Base-by-base conservation (phyloP, 1,140 invertebrate species). In the Neodiprion pinetum region DNA sequence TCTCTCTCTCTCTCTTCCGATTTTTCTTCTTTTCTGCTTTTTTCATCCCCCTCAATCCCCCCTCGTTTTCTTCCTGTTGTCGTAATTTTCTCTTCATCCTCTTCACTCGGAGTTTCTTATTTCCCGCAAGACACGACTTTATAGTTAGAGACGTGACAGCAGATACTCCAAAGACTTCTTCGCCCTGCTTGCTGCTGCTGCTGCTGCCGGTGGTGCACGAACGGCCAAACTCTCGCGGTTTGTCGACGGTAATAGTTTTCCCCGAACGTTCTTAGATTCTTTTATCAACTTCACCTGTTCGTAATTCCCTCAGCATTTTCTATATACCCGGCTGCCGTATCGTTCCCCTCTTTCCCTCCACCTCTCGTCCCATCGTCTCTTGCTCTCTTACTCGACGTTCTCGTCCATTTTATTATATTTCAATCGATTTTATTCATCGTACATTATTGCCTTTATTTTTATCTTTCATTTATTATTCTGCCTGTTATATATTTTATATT, bases 131-230 rank as follows among this genome's bases (percentile, higher is more conserved):
- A 61, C 53, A 61, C 53, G 53, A 61, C 53, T 61, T 61, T 61
- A 61, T 61, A 61, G 53, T 61, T 61, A 61, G 53, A 61, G 53
- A 61, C 53, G 53, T 61, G 53, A 61, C 53, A 61, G 53, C 53
- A 61, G 53, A 12, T 61, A 61, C 53, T 61, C 53, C 53, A 61
- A 61, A 61, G 53, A 61, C 53, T 61, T 61, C 11, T 14, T 14
- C 11, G n/a, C n/a, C 11, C 28, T 40, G 2, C 28, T 21, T 21
- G 17, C 17, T 21, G 17, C 17, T 21, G 17, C 17, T 0, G 28
- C 28, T 40, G 2, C 28, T 40, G 28, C 28, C 5, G 28, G 2
- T 40, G 28, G 28, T 40, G 28, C 28, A 40, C 28, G 28, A 40
- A 1, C 28, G 28, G 28, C 28, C 28, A 40, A 40, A 40, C 28